Base-by-base conservation (phyloP, 2,888 invertebrate species). In the Andrena flavipes region DNA sequence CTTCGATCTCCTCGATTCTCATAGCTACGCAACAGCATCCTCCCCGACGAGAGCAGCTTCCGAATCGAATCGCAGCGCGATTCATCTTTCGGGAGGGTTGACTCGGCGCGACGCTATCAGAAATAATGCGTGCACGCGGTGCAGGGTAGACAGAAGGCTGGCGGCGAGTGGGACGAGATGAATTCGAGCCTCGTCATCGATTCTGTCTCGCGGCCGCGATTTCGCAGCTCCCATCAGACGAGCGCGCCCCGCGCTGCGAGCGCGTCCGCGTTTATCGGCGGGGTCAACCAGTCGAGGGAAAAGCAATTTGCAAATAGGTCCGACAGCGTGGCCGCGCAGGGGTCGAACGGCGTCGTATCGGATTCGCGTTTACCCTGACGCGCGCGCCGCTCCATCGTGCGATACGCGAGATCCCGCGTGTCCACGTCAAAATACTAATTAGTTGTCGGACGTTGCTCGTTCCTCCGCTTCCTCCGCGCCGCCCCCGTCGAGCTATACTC, bases 221-320 rank as follows among this genome's bases (percentile, higher is more conserved):
- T 88, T 80, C 84, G 82, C 88, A 87, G 90, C 91, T 90, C 87
- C 92, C 91, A 92, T 92, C 91, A 91, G 86, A 86, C 89, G 88
- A 90, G 91, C 91, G 90, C 90, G 81, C 82, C 89, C 90, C 90
- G 87, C 88, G 87, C 85, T 87, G 86, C 20, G 89, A 68, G 59
- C 87, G 85, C 80, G 81, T 87, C 81, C 83, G 80, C 91, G 90
- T 91, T 92, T 90, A 91, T 92, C 90, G 92, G 80, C 76, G 75
- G 72, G 78, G 80, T 80, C 72, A 72, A 80, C 75, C 80, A 80
- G 82, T 80, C 82, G 87, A 91, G 87, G 89, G 88, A 87, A 91
- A 92, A 92, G 90, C 93, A 93, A 93, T 93, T 93, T 93, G 92
- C 93, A 93, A 93, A 93, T 93, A 93, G 93, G 90, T 92, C 88